Evolutionary conservation across 2,113 vertebrate species (phyloP), one percentile per base, ranked within the genome.

Genomic region (Ceuthmochares aereus): DNA sequence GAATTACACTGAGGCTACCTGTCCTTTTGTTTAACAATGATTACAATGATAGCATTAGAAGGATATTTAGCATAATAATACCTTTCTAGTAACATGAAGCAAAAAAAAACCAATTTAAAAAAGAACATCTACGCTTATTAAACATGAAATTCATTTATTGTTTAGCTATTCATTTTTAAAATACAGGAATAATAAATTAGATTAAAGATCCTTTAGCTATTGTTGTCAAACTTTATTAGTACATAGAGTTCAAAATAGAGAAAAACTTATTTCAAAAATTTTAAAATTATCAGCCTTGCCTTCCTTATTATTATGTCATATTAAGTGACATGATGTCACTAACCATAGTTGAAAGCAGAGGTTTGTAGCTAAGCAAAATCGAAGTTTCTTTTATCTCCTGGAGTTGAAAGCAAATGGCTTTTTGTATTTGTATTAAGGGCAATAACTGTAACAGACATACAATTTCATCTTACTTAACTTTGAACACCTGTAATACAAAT

Each of bases 341-440:
- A 40, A 40, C 40, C 40, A 40, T 12, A 16, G 43, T 45, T 45
- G 43, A 45, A 40, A 87, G 16, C 25, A 72, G 40, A 79, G 8
- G 10, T 51, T 55, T 70, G 27, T 23, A 87, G 5, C 27, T 54
- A 40, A 9, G n/a, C 8, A 66, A 66, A 81, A 26, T n/a, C n/a
- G n/a, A n/a, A 42, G 18, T 25, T 32, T 66, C 73, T 56, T 0
- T 0, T 13, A 34, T 26, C 13, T 42, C 8, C 9, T 42, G 16
- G 7, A 40, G 7, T 3, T 73, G 21, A 30, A 49, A 80, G 4
- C 30, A 80, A 64, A 72, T 66, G 29, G 1, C 1, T 21, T 79
- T 70, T 58, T 73, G 26, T 32, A 73, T 42, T 51, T 51, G 42
- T 14, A 58, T 3, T 26, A 58, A 64, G 45, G 12, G 6, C 29